Evolutionary conservation across 1,140 invertebrate species (phyloP), one percentile per base, ranked within the genome.

Genomic region (Camponotus vicinus): DNA sequence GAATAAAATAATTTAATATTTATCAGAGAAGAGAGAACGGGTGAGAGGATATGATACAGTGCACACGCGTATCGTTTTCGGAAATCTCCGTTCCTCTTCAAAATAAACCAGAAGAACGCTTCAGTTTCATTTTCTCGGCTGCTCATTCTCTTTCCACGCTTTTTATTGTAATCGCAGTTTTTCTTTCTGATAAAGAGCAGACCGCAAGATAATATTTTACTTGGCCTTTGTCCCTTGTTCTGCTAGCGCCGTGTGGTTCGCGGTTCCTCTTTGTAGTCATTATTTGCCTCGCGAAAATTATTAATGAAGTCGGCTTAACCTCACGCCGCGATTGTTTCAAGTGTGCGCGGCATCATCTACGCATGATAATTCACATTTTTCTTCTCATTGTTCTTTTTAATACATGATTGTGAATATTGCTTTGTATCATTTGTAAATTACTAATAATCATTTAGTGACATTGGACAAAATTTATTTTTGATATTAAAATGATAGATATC

Each of bases 121-220:
- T 27, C 55, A 83, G 69, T 83, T 83, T 83, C 79, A 83, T 83
- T 83, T 61, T 75, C 79, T 42, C 64, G 37, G 21, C 49, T 45
- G 52, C 61, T 57, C 79, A 55, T 59, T 75, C 57, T 73, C 37
- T 70, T 75, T 61, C 55, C 34, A 45, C 79, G 79, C 57, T 83
- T 75, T 61, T 69, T 69, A 83, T 83, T 83, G 69, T 83, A 83
- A 83, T 73, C 69, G 69, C 79, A 83, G 69, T 83, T 83, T 83
- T 83, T 83, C 79, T 75, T 75, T 40, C 79, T 83, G 79, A 83
- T 83, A 83, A 83, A 83, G 79, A 83, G 79, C 79, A 83, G 79
- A 83, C 79, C 79, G 69, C 79, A 69, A 83, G 79, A 83, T 83
- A 83, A 83, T 83, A 83, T 83, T 83, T 83, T 83, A 83, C 79